These are phyloP conservation scores for Fregetta grallaria DNA, from an alignment of 2,113 vertebrate species.

Conservation along the genomic window DNA sequence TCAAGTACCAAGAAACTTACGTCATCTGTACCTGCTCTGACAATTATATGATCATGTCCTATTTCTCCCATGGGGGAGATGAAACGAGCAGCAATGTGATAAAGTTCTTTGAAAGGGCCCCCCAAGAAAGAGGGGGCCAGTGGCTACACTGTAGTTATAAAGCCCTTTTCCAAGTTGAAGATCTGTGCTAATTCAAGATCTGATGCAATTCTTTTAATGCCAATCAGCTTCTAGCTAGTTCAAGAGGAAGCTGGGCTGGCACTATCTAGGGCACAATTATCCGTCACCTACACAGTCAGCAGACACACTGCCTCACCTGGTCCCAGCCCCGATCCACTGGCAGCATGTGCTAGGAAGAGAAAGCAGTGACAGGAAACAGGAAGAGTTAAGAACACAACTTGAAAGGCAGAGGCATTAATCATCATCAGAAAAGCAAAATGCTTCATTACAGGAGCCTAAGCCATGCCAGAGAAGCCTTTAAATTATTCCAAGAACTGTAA, in stretches of 20 bases:
- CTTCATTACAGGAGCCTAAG: background rate
- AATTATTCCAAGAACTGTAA: background rate
- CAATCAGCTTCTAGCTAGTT: background rate
- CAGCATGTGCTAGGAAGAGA: conserved; percentile 82
- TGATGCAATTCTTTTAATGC: background rate
- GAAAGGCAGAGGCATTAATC: conserved; percentile 27
- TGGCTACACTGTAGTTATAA: background rate
- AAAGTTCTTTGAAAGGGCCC: background rate
- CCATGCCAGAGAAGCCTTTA: background rate
- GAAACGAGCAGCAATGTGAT: background rate
- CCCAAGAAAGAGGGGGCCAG: background rate
- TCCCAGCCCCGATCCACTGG: conserved; percentile 80
- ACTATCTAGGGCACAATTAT: background rate
- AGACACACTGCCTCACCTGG: conserved; percentile 80
- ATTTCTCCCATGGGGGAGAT: background rate
- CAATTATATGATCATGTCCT: background rate
- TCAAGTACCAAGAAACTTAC: background rate
- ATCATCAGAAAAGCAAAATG: conserved; percentile 28
- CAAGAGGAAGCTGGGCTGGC: conserved; percentile 14
- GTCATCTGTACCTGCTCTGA: background rate
- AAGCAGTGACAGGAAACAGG: conserved; percentile 75
- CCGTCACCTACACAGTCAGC: conserved; percentile 9
- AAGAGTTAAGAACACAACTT: conserved; percentile 54
- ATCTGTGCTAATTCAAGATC: background rate
- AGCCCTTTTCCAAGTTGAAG: background rate